Conservation (phyloP, 2,797 vertebrate species). For the Margarornis squamiger region DNA sequence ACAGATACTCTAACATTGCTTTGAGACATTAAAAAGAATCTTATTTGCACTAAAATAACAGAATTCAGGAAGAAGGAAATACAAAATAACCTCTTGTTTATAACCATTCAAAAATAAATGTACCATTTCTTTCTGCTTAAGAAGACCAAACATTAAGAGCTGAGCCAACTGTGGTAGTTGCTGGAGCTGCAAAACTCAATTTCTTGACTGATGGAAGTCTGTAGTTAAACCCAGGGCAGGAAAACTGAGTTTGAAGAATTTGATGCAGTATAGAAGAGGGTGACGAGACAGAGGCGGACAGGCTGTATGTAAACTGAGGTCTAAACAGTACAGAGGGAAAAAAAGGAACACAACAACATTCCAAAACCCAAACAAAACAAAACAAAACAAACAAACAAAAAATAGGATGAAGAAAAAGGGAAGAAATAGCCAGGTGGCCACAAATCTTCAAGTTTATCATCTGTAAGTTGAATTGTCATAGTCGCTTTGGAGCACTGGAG, state of each 20-base stretch:
- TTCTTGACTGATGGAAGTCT: neutral
- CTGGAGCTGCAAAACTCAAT: constrained; percentile 23
- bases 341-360: neutral
- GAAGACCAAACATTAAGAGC: neutral
- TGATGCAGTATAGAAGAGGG: neutral
- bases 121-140: constrained; percentile 38
- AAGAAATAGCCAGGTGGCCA: neutral
- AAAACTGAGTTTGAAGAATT: constrained; percentile 6
- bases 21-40: neutral
- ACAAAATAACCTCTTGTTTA: constrained; percentile 1
- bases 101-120: constrained; percentile 39
- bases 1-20: neutral
- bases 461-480: neutral
- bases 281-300: neutral
- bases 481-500: neutral
- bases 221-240: constrained; percentile 7
- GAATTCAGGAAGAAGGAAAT: neutral
- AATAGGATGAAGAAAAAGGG: neutral
- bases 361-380: neutral
- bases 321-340: neutral
- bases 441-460: neutral
- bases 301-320: neutral
- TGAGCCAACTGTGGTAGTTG: neutral
- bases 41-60: neutral
- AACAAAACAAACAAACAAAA: neutral